Evolutionary conservation across 2,113 vertebrate species (phyloP).

Genomic region (Melozone crissalis): DNA sequence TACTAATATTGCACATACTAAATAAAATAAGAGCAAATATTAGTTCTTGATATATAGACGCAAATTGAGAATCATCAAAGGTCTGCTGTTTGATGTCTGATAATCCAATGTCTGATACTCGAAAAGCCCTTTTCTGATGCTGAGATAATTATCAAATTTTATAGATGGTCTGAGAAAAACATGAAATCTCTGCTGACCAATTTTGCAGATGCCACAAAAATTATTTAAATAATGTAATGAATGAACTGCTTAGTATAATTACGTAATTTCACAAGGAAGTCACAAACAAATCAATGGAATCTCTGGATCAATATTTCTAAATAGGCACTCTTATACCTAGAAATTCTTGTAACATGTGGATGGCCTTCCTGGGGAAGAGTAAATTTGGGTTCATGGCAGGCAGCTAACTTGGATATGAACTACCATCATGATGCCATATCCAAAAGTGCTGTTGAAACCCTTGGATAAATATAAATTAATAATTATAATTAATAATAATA

Average conservation of each 20-base stretch:
- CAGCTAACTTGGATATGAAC: background rate
- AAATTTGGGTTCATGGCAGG: background rate
- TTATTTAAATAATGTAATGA: background rate
- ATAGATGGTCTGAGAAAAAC: background rate
- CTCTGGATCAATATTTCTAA: background rate
- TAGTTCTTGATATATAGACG: background rate
- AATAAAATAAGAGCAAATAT: background rate
- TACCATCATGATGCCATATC: background rate
- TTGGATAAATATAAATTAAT: background rate
- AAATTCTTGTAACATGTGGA: background rate
- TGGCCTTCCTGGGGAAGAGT: background rate
- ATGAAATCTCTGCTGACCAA: background rate
- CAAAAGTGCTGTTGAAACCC: background rate
- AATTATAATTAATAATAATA: no score
- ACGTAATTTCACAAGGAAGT: background rate
- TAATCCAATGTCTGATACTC: background rate
- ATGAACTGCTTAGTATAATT: background rate
- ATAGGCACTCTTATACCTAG: background rate
- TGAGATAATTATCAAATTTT: background rate
- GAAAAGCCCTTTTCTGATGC: background rate
- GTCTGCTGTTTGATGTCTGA: background rate
- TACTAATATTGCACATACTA: background rate
- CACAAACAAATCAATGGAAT: background rate
- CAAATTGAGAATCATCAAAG: background rate
- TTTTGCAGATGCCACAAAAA: background rate